phyloP scores from a whole-genome alignment of 2,888 invertebrate genomes.

The Ormyrus nitidulus region DNA sequence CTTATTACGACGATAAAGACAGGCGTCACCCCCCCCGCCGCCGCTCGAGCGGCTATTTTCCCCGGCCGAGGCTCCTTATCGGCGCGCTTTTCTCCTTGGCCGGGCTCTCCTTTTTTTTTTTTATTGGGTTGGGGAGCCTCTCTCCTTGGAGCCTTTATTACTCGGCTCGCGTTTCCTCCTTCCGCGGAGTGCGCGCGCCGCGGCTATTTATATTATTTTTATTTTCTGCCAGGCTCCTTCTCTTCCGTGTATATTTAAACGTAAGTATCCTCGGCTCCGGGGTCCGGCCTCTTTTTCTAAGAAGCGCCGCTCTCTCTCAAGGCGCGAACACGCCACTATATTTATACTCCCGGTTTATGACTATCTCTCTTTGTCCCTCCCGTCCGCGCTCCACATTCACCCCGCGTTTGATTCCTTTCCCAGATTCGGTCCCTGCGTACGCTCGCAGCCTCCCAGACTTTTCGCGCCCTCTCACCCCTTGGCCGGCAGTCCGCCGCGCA shows the following conservation, averaged over 20 bases:
- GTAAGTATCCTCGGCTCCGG: not conserved
- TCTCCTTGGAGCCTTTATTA: too few relatives aligned
- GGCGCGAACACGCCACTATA: slow-evolving; percentile 32
- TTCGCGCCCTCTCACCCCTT: slow-evolving; percentile 33
- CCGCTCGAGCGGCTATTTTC: slow-evolving; percentile 1
- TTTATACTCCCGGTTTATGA: slow-evolving; percentile 48
- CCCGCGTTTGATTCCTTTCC: slow-evolving; percentile 30
- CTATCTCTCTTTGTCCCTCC: slow-evolving; percentile 39
- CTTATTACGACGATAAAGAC: not conserved
- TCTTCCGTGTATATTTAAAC: slow-evolving; percentile 52
- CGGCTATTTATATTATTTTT: too few relatives aligned
- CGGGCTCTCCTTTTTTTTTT: too few relatives aligned
- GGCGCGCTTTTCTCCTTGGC: too few relatives aligned
- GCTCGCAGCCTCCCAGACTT: not conserved
- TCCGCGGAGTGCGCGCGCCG: too few relatives aligned
- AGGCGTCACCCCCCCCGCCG: too few relatives aligned
- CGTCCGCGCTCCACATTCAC: slow-evolving; percentile 42
- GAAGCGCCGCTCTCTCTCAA: slow-evolving; percentile 17
- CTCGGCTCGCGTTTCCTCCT: too few relatives aligned
- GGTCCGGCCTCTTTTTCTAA: slow-evolving; percentile 39
- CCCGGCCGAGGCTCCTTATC: not conserved
- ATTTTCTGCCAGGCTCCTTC: not conserved
- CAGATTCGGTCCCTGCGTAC: slow-evolving; percentile 2
- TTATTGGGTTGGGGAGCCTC: too few relatives aligned
- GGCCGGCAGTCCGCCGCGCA: slow-evolving; percentile 3